These are phyloP conservation scores for Lepidochitona cinerea DNA, from an alignment of 2,888 invertebrate species.

Conservation along the genomic window DNA sequence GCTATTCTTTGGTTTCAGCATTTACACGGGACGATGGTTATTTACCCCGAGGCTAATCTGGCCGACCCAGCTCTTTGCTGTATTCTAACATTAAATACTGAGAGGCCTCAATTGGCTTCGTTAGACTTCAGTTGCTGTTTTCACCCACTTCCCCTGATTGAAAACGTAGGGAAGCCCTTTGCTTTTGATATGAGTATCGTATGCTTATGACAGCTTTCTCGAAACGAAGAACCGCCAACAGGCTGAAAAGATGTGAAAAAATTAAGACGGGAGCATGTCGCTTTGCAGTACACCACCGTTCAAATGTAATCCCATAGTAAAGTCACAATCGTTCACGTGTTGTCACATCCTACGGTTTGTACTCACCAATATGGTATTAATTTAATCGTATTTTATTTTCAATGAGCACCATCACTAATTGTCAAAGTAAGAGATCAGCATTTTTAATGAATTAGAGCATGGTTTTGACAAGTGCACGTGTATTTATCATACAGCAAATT, in stretches of 20 bases:
- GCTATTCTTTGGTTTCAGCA: no score
- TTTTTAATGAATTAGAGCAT: no score
- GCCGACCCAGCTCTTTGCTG: no score
- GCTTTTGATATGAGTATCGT: neutral
- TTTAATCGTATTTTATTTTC: neutral
- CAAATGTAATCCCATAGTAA: neutral
- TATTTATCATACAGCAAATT: no score
- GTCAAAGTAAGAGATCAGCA: neutral
- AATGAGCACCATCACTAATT: neutral
- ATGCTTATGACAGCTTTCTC: neutral
- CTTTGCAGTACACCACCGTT: neutral
- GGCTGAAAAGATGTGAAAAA: neutral
- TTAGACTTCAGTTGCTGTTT: neutral
- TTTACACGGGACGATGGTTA: no score
- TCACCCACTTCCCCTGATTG: neutral
- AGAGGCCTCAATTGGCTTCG: constrained; percentile 4
- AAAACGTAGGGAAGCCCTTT: neutral
- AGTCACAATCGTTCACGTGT: neutral
- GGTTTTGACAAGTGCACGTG: no score
- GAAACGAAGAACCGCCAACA: neutral
- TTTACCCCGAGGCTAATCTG: no score
- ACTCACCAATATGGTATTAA: neutral
- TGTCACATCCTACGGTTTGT: neutral
- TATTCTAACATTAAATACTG: neutral
- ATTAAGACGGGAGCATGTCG: neutral